Base-by-base conservation (phyloP, 2,888 invertebrate genomes). In the Ophion obscuratus region DNA sequence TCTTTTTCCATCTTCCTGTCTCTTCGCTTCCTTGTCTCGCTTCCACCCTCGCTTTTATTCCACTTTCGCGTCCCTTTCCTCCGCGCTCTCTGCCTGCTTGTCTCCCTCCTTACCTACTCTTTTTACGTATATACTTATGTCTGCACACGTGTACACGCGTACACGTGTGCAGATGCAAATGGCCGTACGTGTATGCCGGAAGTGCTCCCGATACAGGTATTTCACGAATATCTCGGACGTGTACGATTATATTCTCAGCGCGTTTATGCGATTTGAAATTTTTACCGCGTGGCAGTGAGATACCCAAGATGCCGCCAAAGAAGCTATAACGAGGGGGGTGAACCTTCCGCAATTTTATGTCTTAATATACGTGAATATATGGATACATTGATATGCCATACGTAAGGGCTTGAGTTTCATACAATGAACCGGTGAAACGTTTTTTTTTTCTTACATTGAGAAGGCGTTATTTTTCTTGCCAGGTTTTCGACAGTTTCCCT, bases 201-300 rank as follows among this genome's bases (percentile, higher is more conserved):
- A 40, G 20, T 44, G 2, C 57, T 64, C 27, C 24, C 31, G 20
- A 53, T 57, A 36, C 53, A 31, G 57, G 66, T 66, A 20, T 76
- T 40, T 76, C 66, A 66, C 76, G 61, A 81, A 84, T 81, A 75
- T 84, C 79, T 68, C 76, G 53, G 44, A 70, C 27, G 47, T 71
- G 62, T 61, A 67, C 66, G 73, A 81, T 81, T 84, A 77, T 81
- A 73, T 67, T 84, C 76, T 47, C 59, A 31, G 71, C 57, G 61
- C 80, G 75, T 81, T 77, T 81, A n/a, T 73, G 59, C 84, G 61
- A 76, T 84, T 84, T 84, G 47, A 24, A 76, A 84, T 76, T 80
- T 76, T 80, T 7, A n/a, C 59, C 27, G 66, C 76, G 66, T 61
- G 24, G 67, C 27, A 57, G 27, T 59, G 67, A 77, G 20, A 73